Percentiles rank a stretch among this genome's conserved stretches.
phyloP scores from a whole-genome alignment of 1,140 invertebrate species.

The Aphidius gifuensis region DNA sequence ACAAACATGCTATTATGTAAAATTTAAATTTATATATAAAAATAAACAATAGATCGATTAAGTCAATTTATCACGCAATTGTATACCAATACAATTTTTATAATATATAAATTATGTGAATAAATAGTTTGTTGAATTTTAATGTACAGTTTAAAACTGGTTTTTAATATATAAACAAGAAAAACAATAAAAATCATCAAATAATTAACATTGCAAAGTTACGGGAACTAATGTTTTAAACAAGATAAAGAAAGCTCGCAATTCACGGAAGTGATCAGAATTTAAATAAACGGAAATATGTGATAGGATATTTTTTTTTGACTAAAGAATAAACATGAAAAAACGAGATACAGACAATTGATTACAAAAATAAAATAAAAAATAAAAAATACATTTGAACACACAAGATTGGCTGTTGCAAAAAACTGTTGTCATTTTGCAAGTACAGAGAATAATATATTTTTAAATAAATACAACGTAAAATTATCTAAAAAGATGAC shows the following conservation, averaged over 20 bases:
- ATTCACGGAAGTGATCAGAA: constrained; percentile 9
- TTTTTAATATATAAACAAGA: neutral
- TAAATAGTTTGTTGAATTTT: too few species aligned
- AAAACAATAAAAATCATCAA: constrained; percentile 12
- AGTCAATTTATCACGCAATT: constrained; percentile 12
- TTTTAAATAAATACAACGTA: constrained; percentile 3
- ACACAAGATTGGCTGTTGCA: neutral
- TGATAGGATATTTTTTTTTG: constrained; percentile 2
- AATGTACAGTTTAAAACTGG: too few species aligned
- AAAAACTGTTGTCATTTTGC: neutral
- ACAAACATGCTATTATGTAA: too few species aligned
- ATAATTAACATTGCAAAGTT: constrained; percentile 17
- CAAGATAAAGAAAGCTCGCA: constrained; percentile 5
- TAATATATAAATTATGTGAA: too few species aligned
- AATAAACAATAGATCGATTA: neutral
- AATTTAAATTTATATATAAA: too few species aligned
- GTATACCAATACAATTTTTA: neutral
- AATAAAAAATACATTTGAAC: neutral
- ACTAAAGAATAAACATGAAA: neutral
- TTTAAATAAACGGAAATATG: constrained; percentile 4
- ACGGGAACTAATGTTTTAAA: constrained; percentile 6
- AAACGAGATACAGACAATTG: neutral
- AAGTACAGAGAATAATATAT: neutral
- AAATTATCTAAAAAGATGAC: neutral
- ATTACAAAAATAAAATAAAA: neutral